Evolutionary conservation across 2,888 invertebrate species (phyloP).

Genomic region (Vesta saturnalis): DNA sequence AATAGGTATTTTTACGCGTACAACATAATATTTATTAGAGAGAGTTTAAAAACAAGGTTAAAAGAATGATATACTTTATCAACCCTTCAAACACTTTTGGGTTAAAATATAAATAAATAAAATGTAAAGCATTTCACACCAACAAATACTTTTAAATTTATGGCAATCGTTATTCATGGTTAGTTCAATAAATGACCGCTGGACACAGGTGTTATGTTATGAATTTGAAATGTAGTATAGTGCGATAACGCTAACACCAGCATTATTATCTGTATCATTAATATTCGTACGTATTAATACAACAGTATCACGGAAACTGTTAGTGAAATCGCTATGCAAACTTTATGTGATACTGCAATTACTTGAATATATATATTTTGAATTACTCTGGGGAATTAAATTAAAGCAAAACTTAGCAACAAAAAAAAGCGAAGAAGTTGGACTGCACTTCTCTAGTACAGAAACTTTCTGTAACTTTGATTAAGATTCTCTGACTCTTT

Average conservation of each 20-base stretch:
- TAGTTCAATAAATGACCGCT: conserved; percentile 44
- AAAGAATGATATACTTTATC: not conserved
- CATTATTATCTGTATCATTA: conserved; percentile 27
- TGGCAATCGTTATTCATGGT: conserved; percentile 43
- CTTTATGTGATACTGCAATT: not conserved
- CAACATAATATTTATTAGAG: too few relatives aligned
- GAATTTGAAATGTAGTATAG: conserved; percentile 38
- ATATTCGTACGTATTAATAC: conserved; percentile 18
- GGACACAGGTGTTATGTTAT: conserved; percentile 42
- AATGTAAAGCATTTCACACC: conserved; percentile 27
- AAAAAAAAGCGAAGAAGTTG: conserved; percentile 20
- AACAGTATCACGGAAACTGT: conserved; percentile 9
- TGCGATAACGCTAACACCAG: conserved; percentile 33
- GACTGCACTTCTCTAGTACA: conserved; percentile 27
- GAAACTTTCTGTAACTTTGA: conserved; percentile 36
- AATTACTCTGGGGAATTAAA: not conserved
- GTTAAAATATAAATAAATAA: conserved; percentile 24
- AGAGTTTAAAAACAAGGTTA: too few relatives aligned
- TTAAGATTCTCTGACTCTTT: conserved; percentile 32
- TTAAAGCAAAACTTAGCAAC: conserved; percentile 11
- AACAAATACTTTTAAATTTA: conserved; percentile 33
- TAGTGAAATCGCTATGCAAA: conserved; percentile 3
- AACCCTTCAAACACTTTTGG: not conserved
- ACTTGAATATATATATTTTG: conserved; percentile 1
- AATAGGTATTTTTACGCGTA: too few relatives aligned